phyloP scores from a whole-genome alignment of 2,888 invertebrate genomes.

The Nomada fabriciana region DNA sequence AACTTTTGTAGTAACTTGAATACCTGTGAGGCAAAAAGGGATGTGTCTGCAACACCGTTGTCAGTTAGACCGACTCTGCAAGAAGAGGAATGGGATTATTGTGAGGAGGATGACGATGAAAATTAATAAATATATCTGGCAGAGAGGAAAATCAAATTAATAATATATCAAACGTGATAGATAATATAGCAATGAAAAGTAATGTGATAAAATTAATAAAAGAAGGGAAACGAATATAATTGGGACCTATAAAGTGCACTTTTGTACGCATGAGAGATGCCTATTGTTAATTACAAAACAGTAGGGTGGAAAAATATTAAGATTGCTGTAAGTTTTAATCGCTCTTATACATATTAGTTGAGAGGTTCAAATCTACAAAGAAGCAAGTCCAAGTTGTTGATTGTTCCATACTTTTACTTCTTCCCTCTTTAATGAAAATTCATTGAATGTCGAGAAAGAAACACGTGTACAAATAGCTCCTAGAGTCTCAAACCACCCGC shows the following conservation, averaged over 20 bases:
- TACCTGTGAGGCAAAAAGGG: background rate
- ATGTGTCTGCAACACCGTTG: background rate
- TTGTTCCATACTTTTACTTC: conserved; percentile 45
- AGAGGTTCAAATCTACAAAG: background rate
- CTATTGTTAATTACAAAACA: no score
- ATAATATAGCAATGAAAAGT: background rate
- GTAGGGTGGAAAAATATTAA: no score
- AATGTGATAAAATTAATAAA: background rate
- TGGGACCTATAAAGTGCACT: background rate
- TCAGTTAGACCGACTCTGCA: background rate
- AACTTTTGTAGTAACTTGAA: background rate
- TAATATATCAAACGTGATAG: background rate
- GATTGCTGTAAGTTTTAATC: no score
- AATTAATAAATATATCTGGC: background rate
- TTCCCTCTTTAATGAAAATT: conserved; percentile 51
- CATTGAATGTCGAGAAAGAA: conserved; percentile 46
- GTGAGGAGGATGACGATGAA: conserved; percentile 53
- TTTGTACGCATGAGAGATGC: background rate
- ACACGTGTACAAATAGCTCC: conserved; percentile 44
- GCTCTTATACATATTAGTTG: no score
- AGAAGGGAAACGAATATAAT: background rate
- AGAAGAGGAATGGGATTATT: conserved; percentile 72
- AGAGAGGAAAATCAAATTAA: background rate
- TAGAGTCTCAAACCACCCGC: no score
- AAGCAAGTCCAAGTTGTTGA: conserved; percentile 6